Percentiles rank a stretch among this genome's conserved stretches.
phyloP scores from a whole-genome alignment of 2,888 invertebrate genomes.

The Tuberolachnus salignus region DNA sequence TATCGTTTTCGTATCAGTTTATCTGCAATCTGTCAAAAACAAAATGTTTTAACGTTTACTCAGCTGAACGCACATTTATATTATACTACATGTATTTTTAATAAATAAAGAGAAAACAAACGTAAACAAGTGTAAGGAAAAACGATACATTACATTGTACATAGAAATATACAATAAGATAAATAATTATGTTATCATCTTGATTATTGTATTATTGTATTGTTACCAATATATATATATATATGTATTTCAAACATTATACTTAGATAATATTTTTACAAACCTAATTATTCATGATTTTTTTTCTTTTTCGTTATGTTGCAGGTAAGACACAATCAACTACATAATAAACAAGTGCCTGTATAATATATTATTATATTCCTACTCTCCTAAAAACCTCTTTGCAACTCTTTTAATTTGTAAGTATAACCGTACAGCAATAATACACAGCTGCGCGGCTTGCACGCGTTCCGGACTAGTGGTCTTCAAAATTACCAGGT shows the following conservation, averaged over 20 bases:
- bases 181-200: neutral
- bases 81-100: no score
- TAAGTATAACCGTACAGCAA: slow-evolving; percentile 1
- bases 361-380: slow-evolving; percentile 4
- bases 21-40: slow-evolving; percentile 37
- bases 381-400: slow-evolving; percentile 18
- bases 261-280: no score
- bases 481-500: slow-evolving; percentile 50
- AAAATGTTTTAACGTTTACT: neutral
- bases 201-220: slow-evolving; percentile 26
- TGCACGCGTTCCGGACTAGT: slow-evolving; percentile 3
- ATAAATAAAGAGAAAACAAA: no score
- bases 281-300: no score
- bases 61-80: slow-evolving; percentile 2
- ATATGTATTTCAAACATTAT: no score
- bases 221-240: no score
- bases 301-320: no score
- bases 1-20: slow-evolving; percentile 39
- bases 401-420: slow-evolving; percentile 49
- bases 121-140: no score
- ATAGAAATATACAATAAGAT: neutral
- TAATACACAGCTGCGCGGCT: neutral
- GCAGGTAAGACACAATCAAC: slow-evolving; percentile 32
- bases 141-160: no score
- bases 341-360: no score